Base-by-base conservation (phyloP, 2,888 invertebrate species). In the Leuctra nigra region DNA sequence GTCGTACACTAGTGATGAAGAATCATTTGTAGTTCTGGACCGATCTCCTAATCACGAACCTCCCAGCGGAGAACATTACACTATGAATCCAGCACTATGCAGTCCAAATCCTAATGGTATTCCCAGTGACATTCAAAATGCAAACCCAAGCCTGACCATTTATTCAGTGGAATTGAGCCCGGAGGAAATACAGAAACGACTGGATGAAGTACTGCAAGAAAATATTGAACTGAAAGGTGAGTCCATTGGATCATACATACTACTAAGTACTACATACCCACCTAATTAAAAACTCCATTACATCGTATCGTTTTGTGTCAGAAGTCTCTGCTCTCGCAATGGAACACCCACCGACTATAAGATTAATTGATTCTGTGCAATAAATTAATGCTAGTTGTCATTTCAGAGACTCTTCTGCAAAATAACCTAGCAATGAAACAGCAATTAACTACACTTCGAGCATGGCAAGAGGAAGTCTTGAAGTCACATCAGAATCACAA, bases 391-490 rank as follows among this genome's bases (percentile, higher is more conserved):
- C n/a, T 41, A 2, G 47, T 50, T 44, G 29, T 57, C 22, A 20
- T 4, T 35, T 53, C 55, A 65, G 83, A 83, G 62, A 82, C 82
- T 0, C 68, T 86, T 35, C 75, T 77, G 18, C 79, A 83, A 63
- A 86, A 84, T 66, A 86, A 84, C 63, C 72, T 78, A 44, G 79
- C 80, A 0, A 80, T 85, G 79, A 84, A 82, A 64, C 77, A 81
- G 46, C 84, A 85, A 68, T 81, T 83, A 62, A 71, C 77, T 29
- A 74, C 78, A 48, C 75, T 86, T 36, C 74, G 77, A 0, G 74
- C 73, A 0, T 84, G 83, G 72, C 83, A 84, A 63, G 79, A 82
- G 39, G 83, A 84, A 60, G 81, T 85, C 64, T 71, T 79, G 66
- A 76, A 75, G 62, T 79, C 83, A 0, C 81, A 83, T 59, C 72